Conservation (phyloP, 2,113 vertebrate genomes). For the Blennius ocellaris region DNA sequence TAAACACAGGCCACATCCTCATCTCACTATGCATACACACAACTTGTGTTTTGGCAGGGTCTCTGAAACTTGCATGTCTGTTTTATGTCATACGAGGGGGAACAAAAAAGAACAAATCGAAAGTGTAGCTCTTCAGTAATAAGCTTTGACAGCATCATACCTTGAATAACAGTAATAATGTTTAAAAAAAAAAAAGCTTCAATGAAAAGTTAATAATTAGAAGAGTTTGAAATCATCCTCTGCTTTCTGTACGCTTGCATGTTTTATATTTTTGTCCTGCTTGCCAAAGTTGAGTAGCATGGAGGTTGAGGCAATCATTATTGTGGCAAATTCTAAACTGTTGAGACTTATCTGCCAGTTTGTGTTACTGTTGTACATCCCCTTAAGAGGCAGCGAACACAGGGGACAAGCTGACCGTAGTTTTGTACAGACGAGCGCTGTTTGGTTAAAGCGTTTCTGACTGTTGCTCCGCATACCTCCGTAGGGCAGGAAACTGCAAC, state of each 20-base stretch:
- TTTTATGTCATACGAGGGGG: constrained; percentile 53
- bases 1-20: constrained; percentile 64
- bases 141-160: neutral
- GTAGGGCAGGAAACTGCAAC: constrained; percentile 60
- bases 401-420: constrained; percentile 57
- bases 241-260: constrained; percentile 16
- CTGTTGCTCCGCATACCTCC: constrained; percentile 56
- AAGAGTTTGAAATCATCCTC: constrained; percentile 15
- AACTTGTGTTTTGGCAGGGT: constrained; percentile 40
- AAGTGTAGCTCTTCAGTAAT: constrained; percentile 27
- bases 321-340: constrained; percentile 68
- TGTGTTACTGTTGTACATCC: constrained; percentile 64
- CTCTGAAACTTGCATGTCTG: constrained; percentile 42
- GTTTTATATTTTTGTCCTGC: constrained; percentile 19
- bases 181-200: neutral
- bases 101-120: constrained; percentile 11
- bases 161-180: neutral
- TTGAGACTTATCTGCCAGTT: constrained; percentile 77
- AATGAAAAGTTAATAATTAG: neutral
- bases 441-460: constrained; percentile 69
- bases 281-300: constrained; percentile 32
- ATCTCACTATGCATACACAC: constrained; percentile 29
- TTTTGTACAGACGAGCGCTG: constrained; percentile 51
- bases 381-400: constrained; percentile 57
- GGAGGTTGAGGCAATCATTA: constrained; percentile 42